phyloP scores from a whole-genome alignment of 2,888 invertebrate species.

The Norana najaformis region DNA sequence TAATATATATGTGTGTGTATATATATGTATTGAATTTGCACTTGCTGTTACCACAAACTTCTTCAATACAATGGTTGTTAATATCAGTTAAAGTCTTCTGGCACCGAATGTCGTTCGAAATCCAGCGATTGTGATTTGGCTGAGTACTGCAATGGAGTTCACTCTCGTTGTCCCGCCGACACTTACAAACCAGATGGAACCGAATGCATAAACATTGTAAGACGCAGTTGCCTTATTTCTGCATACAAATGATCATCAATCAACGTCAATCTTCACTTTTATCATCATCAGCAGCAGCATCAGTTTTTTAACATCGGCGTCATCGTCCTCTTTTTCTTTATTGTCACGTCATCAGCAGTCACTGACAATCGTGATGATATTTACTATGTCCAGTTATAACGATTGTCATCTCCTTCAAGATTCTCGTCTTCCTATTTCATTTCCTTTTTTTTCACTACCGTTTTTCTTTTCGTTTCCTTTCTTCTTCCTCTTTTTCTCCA shows the following conservation, averaged over 20 bases:
- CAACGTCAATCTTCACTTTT: no score
- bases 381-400: no score
- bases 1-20: no score
- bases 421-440: no score
- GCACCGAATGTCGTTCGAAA: background rate
- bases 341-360: no score
- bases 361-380: no score
- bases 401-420: no score
- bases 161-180: slow-evolving; percentile 15
- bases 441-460: no score
- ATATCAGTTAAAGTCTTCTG: background rate
- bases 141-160: slow-evolving; percentile 22
- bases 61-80: background rate
- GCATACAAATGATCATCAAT: no score
- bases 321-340: background rate
- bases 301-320: background rate
- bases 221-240: background rate
- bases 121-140: slow-evolving; percentile 19
- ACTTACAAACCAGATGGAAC: slow-evolving; percentile 27
- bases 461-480: no score
- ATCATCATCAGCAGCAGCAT: background rate
- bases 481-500: no score
- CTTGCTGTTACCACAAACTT: background rate
- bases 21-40: no score
- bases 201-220: slow-evolving; percentile 17